Conservation (phyloP, 1,140 invertebrate species). For the Zaprionus africanus region DNA sequence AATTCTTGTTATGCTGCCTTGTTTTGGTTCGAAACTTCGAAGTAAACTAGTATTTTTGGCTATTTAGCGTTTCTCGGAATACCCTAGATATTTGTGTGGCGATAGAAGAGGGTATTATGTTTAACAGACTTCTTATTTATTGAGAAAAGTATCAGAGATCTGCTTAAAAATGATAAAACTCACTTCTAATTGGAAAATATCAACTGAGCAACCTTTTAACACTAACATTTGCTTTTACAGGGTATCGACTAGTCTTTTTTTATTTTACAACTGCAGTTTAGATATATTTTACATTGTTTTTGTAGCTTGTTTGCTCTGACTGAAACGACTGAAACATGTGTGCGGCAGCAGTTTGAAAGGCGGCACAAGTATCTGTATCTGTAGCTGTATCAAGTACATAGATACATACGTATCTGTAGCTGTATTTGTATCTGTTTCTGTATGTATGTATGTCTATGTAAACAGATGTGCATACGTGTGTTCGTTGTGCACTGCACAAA, state of each 20-base stretch:
- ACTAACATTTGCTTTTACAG: not conserved
- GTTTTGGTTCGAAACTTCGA: conserved; percentile 22
- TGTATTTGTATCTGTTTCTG: conserved; percentile 40
- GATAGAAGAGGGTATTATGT: conserved; percentile 10
- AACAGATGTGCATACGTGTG: conserved; percentile 23
- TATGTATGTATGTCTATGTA: conserved; percentile 25
- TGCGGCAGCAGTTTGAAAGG: conserved; percentile 71
- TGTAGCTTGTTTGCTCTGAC: conserved; percentile 39
- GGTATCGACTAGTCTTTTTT: conserved; percentile 13
- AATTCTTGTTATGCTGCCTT: conserved; percentile 34
- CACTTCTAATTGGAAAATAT: not conserved
- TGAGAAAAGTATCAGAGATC: too few species aligned
- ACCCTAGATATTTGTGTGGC: conserved; percentile 1
- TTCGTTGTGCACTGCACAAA: conserved; percentile 64
- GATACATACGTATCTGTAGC: conserved; percentile 15
- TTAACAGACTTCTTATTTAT: not conserved
- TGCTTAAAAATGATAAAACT: not conserved
- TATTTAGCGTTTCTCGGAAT: conserved; percentile 33
- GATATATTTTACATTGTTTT: conserved; percentile 45
- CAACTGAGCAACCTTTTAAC: not conserved
- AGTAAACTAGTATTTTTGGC: conserved; percentile 47
- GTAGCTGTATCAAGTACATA: conserved; percentile 27
- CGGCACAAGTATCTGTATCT: conserved; percentile 50
- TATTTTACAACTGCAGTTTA: conserved; percentile 38
- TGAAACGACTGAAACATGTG: conserved; percentile 68